phyloP scores from a whole-genome alignment of 1,140 invertebrate genomes.

The Vollenhovia emeryi region DNA sequence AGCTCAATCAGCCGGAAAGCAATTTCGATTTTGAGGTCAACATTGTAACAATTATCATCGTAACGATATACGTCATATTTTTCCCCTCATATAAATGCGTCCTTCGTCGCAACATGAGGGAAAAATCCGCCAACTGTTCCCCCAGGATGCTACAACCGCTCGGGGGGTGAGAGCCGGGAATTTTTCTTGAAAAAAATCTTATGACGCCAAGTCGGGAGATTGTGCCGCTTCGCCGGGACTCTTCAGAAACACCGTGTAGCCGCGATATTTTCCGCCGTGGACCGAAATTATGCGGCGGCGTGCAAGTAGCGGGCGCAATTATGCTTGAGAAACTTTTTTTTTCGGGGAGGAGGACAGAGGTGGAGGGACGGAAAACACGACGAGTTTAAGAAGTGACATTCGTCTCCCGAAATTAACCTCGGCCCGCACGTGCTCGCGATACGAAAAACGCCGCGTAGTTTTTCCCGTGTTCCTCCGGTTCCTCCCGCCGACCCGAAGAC shows the following conservation, averaged over 20 bases:
- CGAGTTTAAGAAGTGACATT: conserved; percentile 77
- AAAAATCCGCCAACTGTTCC: conserved; percentile 38
- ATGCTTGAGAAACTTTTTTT: conserved; percentile 73
- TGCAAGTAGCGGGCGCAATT: conserved; percentile 66
- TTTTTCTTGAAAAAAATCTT: conserved; percentile 63
- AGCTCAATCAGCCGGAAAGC: conserved; percentile 13
- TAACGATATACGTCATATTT: neutral
- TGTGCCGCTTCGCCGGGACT: neutral
- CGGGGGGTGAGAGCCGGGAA: conserved; percentile 47
- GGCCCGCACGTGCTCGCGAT: conserved; percentile 69
- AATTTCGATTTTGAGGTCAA: neutral
- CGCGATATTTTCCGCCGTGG: conserved; percentile 64
- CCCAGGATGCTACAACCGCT: conserved; percentile 8
- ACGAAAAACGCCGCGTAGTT: conserved; percentile 67
- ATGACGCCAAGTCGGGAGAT: conserved; percentile 52
- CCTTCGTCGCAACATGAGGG: neutral
- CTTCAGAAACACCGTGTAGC: conserved; percentile 56
- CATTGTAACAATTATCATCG: neutral
- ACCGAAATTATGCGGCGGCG: conserved; percentile 61
- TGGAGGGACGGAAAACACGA: conserved; percentile 32
- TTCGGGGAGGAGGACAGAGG: neutral
- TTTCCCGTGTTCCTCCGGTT: neutral
- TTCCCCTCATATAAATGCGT: neutral
- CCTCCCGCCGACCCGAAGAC: conserved; percentile 17
- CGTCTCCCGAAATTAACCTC: conserved; percentile 76